These are phyloP conservation scores for Drosophila aldrichi DNA, from an alignment of 2,888 invertebrate species.

Conservation along the genomic window DNA sequence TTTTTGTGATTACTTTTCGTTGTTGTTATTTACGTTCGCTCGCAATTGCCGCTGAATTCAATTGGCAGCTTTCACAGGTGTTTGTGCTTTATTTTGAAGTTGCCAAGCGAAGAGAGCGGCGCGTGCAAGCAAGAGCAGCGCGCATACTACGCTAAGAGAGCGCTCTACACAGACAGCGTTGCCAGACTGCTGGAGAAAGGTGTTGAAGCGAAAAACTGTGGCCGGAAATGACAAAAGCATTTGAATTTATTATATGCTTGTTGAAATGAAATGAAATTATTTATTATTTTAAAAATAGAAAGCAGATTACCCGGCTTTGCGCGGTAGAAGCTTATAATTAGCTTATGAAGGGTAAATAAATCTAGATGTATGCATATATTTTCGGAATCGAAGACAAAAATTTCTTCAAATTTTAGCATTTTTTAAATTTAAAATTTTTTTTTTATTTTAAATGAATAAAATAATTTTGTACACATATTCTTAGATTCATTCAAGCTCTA, in stretches of 20 bases:
- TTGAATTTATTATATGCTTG: not conserved
- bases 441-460: too few relatives aligned
- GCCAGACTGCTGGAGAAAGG: slow-evolving; percentile 27
- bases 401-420: too few relatives aligned
- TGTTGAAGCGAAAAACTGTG: not conserved
- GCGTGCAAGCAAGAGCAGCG: slow-evolving; percentile 22
- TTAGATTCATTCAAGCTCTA: too few relatives aligned
- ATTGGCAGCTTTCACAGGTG: slow-evolving; percentile 70
- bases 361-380: too few relatives aligned
- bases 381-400: not conserved
- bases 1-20: slow-evolving; percentile 23
- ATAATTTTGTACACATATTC: too few relatives aligned
- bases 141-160: slow-evolving; percentile 27
- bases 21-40: slow-evolving; percentile 60
- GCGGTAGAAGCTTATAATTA: not conserved
- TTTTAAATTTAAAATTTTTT: too few relatives aligned
- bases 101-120: slow-evolving; percentile 35
- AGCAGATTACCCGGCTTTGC: too few relatives aligned
- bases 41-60: slow-evolving; percentile 50
- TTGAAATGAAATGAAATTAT: not conserved
- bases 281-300: too few relatives aligned
- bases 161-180: slow-evolving; percentile 45
- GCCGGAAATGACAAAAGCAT: slow-evolving; percentile 3
- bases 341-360: not conserved
- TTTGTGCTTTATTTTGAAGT: slow-evolving; percentile 46